Evolutionary conservation across 2,888 invertebrate genomes (phyloP).

Genomic region (Megaustenia siamemsis): DNA sequence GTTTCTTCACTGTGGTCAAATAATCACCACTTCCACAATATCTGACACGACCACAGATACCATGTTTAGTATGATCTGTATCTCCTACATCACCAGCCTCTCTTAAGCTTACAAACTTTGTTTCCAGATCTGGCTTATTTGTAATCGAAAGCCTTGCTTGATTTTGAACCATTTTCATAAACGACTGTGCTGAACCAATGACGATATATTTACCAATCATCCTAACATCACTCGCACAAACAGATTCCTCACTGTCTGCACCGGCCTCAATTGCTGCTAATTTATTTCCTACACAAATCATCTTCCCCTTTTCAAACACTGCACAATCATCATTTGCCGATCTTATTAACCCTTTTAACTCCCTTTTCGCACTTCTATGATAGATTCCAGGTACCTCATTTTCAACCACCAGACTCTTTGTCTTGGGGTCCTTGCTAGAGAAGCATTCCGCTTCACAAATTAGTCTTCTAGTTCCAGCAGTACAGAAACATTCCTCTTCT

Average conservation of each 20-base stretch:
- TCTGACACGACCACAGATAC: neutral
- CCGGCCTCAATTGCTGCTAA: neutral
- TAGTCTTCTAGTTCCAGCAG: constrained; percentile 23
- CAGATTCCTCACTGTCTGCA: neutral
- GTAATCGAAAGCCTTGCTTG: neutral
- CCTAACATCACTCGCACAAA: neutral
- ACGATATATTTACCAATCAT: constrained; percentile 35
- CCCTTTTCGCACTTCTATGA: neutral
- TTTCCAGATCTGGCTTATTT: neutral
- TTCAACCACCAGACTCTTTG: constrained; percentile 19
- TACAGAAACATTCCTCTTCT: neutral
- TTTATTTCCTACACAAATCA: neutral
- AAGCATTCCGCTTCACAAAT: constrained; percentile 48
- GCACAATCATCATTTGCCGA: too few species aligned
- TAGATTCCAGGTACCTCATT: neutral
- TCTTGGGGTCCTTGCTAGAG: constrained; percentile 6
- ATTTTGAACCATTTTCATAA: neutral
- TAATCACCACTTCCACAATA: neutral
- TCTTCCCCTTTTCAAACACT: neutral
- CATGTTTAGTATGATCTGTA: neutral
- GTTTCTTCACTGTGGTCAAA: too few species aligned
- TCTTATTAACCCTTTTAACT: neutral
- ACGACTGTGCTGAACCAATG: neutral
- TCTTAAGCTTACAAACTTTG: neutral
- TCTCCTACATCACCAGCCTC: neutral